Evolutionary conservation across 2,888 invertebrate genomes (phyloP), one percentile per base, ranked within the genome.

Genomic region (Zelleria hepariella): DNA sequence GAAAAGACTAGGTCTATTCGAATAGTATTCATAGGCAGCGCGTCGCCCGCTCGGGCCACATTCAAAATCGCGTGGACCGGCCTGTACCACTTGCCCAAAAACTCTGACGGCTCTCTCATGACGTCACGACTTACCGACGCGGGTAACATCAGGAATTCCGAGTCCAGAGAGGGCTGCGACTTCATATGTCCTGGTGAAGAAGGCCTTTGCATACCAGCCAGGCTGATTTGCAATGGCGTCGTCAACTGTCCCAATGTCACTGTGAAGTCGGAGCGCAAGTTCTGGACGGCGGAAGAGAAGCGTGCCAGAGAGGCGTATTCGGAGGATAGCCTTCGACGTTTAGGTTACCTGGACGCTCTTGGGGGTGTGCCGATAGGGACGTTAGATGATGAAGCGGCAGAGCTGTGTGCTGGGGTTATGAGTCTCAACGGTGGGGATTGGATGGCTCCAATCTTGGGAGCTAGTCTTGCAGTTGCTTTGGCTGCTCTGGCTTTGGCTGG

Each of bases 41-140:
- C 94, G 0, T 94, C 94, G 64, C 95, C 96, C 0, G 95, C 96
- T 0, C 90, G 94, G 61, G 95, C 96, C 8, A 93, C 95, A 10
- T 96, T 97, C 73, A 95, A 96, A 74, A 93, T 97, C 42, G 95
- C 94, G 15, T 97, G 96, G 96, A 96, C 96, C 2, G 96, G 96
- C 67, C 89, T 96, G 49, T 95, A 93, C 73, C 96, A 96, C 77
- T 84, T 96, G 67, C 96, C 96, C 0, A 91, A 95, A 66, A 96
- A 96, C 78, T 92, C 93, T 21, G 95, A 95, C 66, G 96, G 96
- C 0, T 93, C 93, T 24, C 77, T 94, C 47, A 94, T 94, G 90
- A 94, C 94, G 0, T 94, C 95, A 32, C 91, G 93, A 63, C 81
- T 96, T 58, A 93, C 92, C 32, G 94, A 93, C 69, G 91, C 91